Conservation (phyloP, 2,888 invertebrate genomes). For the Oligia fasciuncula region DNA sequence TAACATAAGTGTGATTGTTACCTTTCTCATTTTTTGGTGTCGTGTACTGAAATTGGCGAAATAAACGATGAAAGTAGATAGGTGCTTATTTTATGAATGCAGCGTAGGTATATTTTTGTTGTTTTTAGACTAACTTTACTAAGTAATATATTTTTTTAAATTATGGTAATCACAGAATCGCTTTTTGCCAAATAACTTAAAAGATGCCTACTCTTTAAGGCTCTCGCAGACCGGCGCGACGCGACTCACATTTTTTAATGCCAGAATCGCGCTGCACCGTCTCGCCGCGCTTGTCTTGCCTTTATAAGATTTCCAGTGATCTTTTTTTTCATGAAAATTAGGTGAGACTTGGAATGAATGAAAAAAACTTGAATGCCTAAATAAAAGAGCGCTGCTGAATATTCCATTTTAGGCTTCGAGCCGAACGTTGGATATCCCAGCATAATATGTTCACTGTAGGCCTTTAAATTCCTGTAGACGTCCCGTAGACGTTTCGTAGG, state of each 20-base stretch:
- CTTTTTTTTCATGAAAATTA: too few species aligned
- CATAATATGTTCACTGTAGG: too few species aligned
- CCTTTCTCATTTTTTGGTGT: constrained; percentile 42
- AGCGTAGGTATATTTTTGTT: neutral
- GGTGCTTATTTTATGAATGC: neutral
- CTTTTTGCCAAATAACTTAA: neutral
- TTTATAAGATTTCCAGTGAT: too few species aligned
- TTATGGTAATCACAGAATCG: neutral
- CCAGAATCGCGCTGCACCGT: too few species aligned
- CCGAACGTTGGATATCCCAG: too few species aligned
- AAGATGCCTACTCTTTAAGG: too few species aligned
- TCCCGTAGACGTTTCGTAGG: neutral
- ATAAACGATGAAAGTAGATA: neutral
- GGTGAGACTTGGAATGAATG: too few species aligned
- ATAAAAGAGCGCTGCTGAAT: too few species aligned
- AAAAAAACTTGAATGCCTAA: too few species aligned
- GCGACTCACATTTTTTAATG: neutral
- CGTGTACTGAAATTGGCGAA: constrained; percentile 22
- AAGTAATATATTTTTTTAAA: neutral
- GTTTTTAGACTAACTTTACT: neutral
- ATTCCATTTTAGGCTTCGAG: too few species aligned
- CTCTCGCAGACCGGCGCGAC: too few species aligned
- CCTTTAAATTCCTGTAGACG: neutral
- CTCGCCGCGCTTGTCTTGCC: too few species aligned
- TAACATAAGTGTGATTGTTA: constrained; percentile 39